A percentile compares a stretch with the other conserved stretches of the same genome.
Evolutionary conservation across 2,113 vertebrate genomes (phyloP).

Genomic region (Lucifuga dentata): DNA sequence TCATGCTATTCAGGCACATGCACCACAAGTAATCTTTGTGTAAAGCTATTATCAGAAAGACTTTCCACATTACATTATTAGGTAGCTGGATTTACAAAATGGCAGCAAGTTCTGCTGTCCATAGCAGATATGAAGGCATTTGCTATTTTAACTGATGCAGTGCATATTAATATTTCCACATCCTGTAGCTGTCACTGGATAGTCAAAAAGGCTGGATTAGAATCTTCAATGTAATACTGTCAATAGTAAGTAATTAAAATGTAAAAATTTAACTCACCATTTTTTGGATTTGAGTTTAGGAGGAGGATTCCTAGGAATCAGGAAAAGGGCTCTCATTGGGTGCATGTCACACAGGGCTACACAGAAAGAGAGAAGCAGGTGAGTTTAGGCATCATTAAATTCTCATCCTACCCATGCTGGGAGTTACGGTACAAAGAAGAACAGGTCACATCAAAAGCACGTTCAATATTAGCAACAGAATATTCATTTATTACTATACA

Average conservation of each 20-base stretch:
- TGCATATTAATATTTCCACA: background rate
- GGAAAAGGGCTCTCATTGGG: constrained; percentile 93
- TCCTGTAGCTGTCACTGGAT: constrained; percentile 4
- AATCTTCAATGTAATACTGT: background rate
- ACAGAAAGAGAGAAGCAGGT: constrained; percentile 34
- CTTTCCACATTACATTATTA: too few relatives aligned
- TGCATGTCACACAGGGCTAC: constrained; percentile 94
- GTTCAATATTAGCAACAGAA: constrained; percentile 15
- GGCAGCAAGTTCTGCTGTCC: background rate
- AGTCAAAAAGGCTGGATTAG: background rate
- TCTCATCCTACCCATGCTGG: background rate
- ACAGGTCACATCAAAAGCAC: background rate
- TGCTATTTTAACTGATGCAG: background rate
- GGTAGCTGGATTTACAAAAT: background rate
- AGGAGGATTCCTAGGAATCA: constrained; percentile 92
- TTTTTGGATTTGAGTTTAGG: constrained; percentile 95
- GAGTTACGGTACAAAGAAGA: background rate
- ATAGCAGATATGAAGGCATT: background rate
- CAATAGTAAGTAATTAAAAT: too few relatives aligned
- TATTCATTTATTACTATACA: constrained; percentile 22
- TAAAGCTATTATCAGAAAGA: too few relatives aligned
- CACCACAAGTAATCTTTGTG: too few relatives aligned
- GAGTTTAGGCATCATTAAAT: constrained; percentile 23
- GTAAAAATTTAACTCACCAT: constrained; percentile 82
- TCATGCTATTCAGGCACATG: too few relatives aligned